Evolutionary conservation across 2,113 vertebrate species (phyloP), one percentile per base, ranked within the genome.

Genomic region (Ancistrus triradiatus): DNA sequence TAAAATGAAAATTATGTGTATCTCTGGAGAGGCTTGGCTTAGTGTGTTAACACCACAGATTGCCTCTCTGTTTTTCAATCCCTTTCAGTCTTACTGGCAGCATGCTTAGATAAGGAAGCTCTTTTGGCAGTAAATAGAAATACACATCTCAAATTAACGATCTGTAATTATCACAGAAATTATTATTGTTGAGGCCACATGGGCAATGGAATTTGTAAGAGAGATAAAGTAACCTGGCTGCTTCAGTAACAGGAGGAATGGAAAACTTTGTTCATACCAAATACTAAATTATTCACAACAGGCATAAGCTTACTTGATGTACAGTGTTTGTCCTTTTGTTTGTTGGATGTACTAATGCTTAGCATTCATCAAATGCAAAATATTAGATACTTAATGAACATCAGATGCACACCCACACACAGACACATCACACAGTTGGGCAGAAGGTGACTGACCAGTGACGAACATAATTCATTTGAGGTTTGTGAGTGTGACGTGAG

Each of bases 141-240:
- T 57, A 47, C 50, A 51, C 59, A 73, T 63, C 58, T 73, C 52
- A 22, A 68, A 68, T 68, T 58, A 73, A 56, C 59, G 27, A 64
- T 68, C 38, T 46, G 59, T 63, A 73, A 73, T 73, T 73, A 73
- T 73, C 64, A 67, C 49, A 37, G 27, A 68, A 63, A 68, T 11
- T 38, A 73, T 63, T 57, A 60, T 63, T 73, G 64, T 61, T 63
- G 64, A 68, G 57, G 52, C 46, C 47, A 73, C 64, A 40, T 63
- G 59, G 59, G 64, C 38, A 67, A 61, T 68, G 15, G 51, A 67
- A 67, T 67, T 63, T n/a, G 31, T 35, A 46, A 27, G 21, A 19
- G 64, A 73, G 64, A 73, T 63, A 68, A 73, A 63, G 59, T 58
- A 43, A 22, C 52, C 21, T 11, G 64, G 44, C 65, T 43, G 8